Base-by-base conservation (phyloP, 1,140 invertebrate genomes). In the Idris sp. region DNA sequence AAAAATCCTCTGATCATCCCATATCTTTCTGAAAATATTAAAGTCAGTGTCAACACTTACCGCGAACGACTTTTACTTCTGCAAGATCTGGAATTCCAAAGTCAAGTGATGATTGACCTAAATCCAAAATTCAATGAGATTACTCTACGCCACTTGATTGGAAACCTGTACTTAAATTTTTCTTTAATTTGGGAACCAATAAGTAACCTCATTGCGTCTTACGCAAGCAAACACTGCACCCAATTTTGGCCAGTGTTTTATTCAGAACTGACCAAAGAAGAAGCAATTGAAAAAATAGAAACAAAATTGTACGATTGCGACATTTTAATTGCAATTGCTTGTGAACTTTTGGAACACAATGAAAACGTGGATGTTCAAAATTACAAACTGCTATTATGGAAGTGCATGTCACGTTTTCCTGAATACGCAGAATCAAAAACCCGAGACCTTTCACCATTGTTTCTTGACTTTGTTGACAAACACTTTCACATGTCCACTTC, bases 161-260 rank as follows among this genome's bases (percentile, higher is more conserved):
- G 96, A 4, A 90, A 92, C 61, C 84, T 98, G 2, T 96, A 94
- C 82, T 87, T 94, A 2, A 98, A 98, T 82, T 97, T 98, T 73
- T 93, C 93, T 76, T 86, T 96, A 13, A 78, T 98, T 0, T 98
- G 96, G 96, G 92, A 94, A 36, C 94, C 95, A n/a, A 87, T 94
- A 0, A 86, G 89, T 4, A 90, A 93, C 77, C 88, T 96, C 11
- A 92, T 98, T 44, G 87, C 91, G 2, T 89, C 91, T 4, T 94
- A 94, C 81, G 93, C 93, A 0, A 88, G 89, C 71, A 88, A 96
- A 79, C 81, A 90, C 0, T 87, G 87, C 10, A 82, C 91, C 2
- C 85, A 90, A 33, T 97, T 97, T 88, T 98, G 97, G 96, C 82
- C 87, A 10, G 84, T 93, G 9, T 97, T 93, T 80, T 81, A 90